Evolutionary conservation across 2,113 vertebrate genomes (phyloP), one percentile per base, ranked within the genome.

Genomic region (Hyaena hyaena): DNA sequence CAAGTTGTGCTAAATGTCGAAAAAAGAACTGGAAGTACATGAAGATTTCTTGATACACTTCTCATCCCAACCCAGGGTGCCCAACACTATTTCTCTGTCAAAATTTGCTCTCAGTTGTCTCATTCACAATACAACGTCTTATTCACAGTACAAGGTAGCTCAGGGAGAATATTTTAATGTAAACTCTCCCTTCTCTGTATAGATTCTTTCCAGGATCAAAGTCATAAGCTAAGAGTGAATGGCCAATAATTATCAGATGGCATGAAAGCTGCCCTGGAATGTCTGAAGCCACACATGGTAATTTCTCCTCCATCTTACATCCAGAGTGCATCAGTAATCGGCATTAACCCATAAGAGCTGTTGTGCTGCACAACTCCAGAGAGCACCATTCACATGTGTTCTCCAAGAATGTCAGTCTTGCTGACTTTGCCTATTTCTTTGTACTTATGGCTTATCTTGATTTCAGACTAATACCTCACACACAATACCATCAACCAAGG

Each of bases 31-130:
- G 28, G 73, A 95, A 91, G 5, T 90, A 45, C 23, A 43, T 74
- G 43, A 95, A 80, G 63, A 89, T 86, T 82, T 94, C 66, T 93
- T 93, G n/a, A 74, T 73, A 79, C 10, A 68, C 9, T 95, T 95
- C 48, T 21, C 24, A 94, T 88, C 55, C n/a, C 17, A 92, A 71
- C 11, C 15, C 11, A 73, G 79, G 6, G 1, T 91, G 16, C 28
- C 45, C 33, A 88, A 45, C 12, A 90, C 31, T 53, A 88, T 24
- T 88, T 15, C 5, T 2, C 50, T 48, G 8, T 55, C n/a, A 89
- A 79, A 94, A 92, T 80, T 43, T 92, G 17, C 1, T 93, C 61
- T 71, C 26, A 82, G 4, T 93, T 94, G 19, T 79, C 24, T 88
- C 35, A 73, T 73, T 66, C 82, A 95, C 35, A 85, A 65, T 66